Evolutionary conservation across 2,113 vertebrate genomes (phyloP), one percentile per base, ranked within the genome.

Genomic region (Takifugu flavidus): DNA sequence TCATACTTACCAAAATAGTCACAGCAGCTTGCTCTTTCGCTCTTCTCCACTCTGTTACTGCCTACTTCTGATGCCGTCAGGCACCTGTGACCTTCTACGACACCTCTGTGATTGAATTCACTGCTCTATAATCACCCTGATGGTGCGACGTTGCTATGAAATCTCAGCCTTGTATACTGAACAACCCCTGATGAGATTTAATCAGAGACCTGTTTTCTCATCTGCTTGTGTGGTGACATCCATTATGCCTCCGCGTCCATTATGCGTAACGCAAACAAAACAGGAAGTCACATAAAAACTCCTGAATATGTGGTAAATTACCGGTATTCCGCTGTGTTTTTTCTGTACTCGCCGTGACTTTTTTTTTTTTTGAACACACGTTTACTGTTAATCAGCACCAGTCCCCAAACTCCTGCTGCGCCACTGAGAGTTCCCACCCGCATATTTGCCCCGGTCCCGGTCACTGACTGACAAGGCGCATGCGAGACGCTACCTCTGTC

Each of bases 401-500:
- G 65, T 68, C 73, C 56, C 29, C 42, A 13, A 3, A 59, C 72
- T 83, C 80, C 86, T 79, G 84, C 79, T 84, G 84, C 73, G 70
- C 75, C 77, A 68, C 65, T 31, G 76, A 80, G 72, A 71, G 46
- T 65, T 72, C 62, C 63, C 25, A 7, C 78, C 62, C 75, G 56
- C 1, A 74, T 49, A 47, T 1, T 59, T n/a, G 71, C 65, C 25
- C 4, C 56, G 62, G 67, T 65, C 66, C 52, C 59, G 43, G 70
- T 27, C 28, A 59, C 63, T 75, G 78, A 85, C 80, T 77, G 85
- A 87, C 49, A 57, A 82, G 63, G 75, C 64, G 25, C 84, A 84
- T 65, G 49, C 79, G 65, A 84, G 74, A 82, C 78, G 58, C 62
- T 68, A 79, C 66, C 68, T 77, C 78, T 70, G 78, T 84, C 79